phyloP scores from a whole-genome alignment of 2,113 vertebrate genomes.

The Menidia beryllina region DNA sequence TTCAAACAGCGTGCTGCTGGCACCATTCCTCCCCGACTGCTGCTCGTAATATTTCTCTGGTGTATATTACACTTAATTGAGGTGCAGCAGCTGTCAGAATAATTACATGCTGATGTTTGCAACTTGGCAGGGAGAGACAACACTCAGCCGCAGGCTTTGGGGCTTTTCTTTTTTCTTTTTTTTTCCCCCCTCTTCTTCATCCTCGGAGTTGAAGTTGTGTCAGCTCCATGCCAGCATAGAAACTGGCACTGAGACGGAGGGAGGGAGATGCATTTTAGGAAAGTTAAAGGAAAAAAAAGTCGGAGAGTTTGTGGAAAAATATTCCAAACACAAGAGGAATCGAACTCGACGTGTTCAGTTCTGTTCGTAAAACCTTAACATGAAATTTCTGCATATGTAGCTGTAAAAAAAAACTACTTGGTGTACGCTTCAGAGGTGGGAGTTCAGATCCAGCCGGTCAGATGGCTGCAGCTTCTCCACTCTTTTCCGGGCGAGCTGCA shows the following conservation, averaged over 20 bases:
- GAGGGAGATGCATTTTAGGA: constrained; percentile 15
- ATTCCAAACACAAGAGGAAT: constrained; percentile 41
- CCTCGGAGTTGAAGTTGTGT: constrained; percentile 46
- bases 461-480: constrained; percentile 45
- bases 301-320: constrained; percentile 26
- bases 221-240: constrained; percentile 67
- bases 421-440: neutral
- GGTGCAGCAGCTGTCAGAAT: constrained; percentile 81
- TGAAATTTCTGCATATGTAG: neutral
- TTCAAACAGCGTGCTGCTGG: constrained; percentile 43
- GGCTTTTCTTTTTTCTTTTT: constrained; percentile 52
- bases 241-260: constrained; percentile 37
- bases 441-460: constrained; percentile 58
- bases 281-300: constrained; percentile 52
- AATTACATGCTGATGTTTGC: constrained; percentile 80
- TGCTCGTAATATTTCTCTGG: constrained; percentile 77
- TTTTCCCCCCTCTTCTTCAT: constrained; percentile 8
- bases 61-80: constrained; percentile 76
- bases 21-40: constrained; percentile 47
- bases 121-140: constrained; percentile 71
- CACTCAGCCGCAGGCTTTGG: constrained; percentile 67
- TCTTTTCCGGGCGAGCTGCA: constrained; percentile 71
- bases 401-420: neutral
- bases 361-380: neutral
- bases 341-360: neutral